These are phyloP conservation scores for Eupelmus urozonus DNA, from an alignment of 2,888 invertebrate genomes.

Conservation along the genomic window DNA sequence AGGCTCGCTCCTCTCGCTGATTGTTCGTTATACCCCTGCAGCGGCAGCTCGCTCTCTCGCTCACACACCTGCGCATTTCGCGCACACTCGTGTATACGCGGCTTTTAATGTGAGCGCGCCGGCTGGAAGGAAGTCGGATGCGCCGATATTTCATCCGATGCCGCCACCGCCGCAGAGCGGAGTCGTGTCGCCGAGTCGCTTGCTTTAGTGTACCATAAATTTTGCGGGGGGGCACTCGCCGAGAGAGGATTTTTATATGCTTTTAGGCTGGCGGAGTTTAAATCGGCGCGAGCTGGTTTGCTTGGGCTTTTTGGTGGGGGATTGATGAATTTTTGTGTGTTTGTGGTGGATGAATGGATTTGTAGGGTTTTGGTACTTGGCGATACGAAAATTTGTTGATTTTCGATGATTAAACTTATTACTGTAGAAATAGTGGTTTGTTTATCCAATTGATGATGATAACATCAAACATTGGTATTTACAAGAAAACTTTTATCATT, in stretches of 20 bases:
- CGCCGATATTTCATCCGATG: slow-evolving; percentile 47
- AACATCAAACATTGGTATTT: too few species aligned
- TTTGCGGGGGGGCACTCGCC: slow-evolving; percentile 11
- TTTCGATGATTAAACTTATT: too few species aligned
- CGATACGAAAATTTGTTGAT: too few species aligned
- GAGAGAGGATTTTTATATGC: background rate
- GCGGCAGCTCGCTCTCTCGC: background rate
- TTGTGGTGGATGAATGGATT: too few species aligned
- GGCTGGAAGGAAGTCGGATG: slow-evolving; percentile 42
- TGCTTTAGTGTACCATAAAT: slow-evolving; percentile 51
- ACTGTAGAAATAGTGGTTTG: too few species aligned
- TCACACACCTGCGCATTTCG: slow-evolving; percentile 40
- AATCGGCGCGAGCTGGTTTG: too few species aligned
- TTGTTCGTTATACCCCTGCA: slow-evolving; percentile 71
- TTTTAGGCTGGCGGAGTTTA: too few species aligned
- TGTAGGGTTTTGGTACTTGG: too few species aligned
- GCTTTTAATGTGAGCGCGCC: background rate
- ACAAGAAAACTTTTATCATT: too few species aligned
- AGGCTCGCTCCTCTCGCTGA: slow-evolving; percentile 67
- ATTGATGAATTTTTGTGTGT: too few species aligned
- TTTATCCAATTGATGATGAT: too few species aligned
- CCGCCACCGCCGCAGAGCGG: background rate
- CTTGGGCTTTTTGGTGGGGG: too few species aligned
- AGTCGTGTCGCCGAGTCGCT: slow-evolving; percentile 42
- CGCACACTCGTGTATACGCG: background rate